Conservation (phyloP, 35 echinoderm and acorn worm species). For the Apostichopus japonicus region DNA sequence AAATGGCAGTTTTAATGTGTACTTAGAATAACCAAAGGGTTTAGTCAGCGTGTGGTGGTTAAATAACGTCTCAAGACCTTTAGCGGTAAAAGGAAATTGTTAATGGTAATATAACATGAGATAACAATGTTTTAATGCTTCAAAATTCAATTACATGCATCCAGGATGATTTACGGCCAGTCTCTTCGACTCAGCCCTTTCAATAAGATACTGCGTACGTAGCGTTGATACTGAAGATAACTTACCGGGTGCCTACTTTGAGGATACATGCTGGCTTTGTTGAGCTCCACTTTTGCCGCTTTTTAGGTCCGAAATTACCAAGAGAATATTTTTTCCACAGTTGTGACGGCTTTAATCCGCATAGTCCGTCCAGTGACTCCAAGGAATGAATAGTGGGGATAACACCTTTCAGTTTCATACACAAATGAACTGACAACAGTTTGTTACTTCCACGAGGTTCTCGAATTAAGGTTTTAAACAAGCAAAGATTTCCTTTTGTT, state of each 20-base stretch:
- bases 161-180: not conserved
- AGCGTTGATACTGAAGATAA: not conserved
- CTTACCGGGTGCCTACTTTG: slow-evolving; percentile 94
- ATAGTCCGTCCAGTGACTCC: slow-evolving; percentile 33
- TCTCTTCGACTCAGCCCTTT: not conserved
- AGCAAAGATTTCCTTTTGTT: not conserved
- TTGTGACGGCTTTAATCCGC: slow-evolving; percentile 41
- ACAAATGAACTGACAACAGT: slow-evolving; percentile 13
- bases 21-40: not conserved
- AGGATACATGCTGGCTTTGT: slow-evolving; percentile 75
- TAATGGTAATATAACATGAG: not conserved
- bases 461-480: slow-evolving; percentile 17
- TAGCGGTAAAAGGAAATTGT: no score
- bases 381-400: slow-evolving; percentile 18
- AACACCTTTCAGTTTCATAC: slow-evolving; percentile 3
- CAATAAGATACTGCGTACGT: no score
- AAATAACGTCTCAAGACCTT: not conserved
- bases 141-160: slow-evolving; percentile 4
- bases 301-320: slow-evolving; percentile 26
- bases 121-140: not conserved
- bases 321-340: slow-evolving; percentile 26
- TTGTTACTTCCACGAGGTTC: slow-evolving; percentile 17
- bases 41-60: not conserved
- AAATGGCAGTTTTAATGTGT: not conserved
- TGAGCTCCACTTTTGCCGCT: slow-evolving; percentile 62